Percentiles rank a stretch among this genome's conserved stretches.
Conservation (phyloP, 1,140 invertebrate species). For the Adoxophyes honmai region DNA sequence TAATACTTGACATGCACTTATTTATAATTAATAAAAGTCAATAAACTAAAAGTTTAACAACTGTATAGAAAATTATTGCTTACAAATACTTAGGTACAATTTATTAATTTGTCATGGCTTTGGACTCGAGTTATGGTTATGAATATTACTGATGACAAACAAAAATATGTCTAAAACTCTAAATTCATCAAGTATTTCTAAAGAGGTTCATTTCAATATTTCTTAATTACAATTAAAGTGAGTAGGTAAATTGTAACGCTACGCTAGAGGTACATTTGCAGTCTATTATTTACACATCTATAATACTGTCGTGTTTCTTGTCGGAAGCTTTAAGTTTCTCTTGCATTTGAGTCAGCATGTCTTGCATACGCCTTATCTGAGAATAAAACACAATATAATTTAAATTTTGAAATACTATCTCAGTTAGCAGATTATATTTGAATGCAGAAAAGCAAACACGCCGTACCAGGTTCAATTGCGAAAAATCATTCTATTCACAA, state of each 20-base stretch:
- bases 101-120: constrained; percentile 3
- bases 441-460: too few species aligned
- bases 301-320: constrained; percentile 89
- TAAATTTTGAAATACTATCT: too few species aligned
- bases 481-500: too few species aligned
- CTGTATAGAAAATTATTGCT: not conserved
- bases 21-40: not conserved
- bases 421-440: too few species aligned
- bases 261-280: constrained; percentile 38
- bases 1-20: not conserved
- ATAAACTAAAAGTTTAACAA: too few species aligned
- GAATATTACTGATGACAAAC: constrained; percentile 18
- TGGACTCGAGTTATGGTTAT: not conserved
- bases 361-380: constrained; percentile 95
- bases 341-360: constrained; percentile 98
- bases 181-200: constrained; percentile 64
- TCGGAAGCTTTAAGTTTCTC: constrained; percentile 92
- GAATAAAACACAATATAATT: constrained; percentile 41
- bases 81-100: constrained; percentile 6
- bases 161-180: constrained; percentile 37
- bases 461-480: too few species aligned
- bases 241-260: constrained; percentile 32
- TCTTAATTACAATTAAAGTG: constrained; percentile 30
- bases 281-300: constrained; percentile 82
- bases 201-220: constrained; percentile 45